Percentiles rank a stretch among this genome's conserved stretches.
phyloP scores from a whole-genome alignment of 2,797 vertebrate genomes.

The Sebastes matsubarae region DNA sequence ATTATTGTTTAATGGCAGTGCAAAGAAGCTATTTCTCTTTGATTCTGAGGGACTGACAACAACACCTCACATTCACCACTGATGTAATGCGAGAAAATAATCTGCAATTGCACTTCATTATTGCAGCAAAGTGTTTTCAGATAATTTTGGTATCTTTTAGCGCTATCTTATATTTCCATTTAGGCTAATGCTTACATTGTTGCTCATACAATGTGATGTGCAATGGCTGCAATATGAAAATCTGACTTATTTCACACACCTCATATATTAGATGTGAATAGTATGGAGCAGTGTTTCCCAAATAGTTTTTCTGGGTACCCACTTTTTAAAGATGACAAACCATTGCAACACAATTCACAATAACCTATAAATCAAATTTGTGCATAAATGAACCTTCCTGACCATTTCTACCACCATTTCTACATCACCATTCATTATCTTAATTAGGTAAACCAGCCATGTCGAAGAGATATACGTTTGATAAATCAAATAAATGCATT shows the following conservation, averaged over 20 bases:
- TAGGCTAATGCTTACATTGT: neutral
- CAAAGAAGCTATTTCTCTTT: neutral
- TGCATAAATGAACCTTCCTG: too few relatives aligned
- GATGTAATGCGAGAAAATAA: neutral
- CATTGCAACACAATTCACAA: too few relatives aligned
- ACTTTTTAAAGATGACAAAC: too few relatives aligned
- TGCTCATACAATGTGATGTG: neutral
- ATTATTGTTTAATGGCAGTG: neutral
- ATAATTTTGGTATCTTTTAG: neutral
- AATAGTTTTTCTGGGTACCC: too few relatives aligned
- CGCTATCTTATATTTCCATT: neutral
- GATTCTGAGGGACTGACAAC: neutral
- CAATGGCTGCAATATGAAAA: neutral
- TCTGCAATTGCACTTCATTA: neutral
- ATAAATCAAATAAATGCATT: neutral
- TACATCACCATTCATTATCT: neutral
- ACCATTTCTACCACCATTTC: too few relatives aligned
- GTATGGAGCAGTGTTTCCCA: neutral
- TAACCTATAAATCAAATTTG: accelerated
- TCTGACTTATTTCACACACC: neutral
- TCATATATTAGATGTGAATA: neutral
- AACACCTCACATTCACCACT: neutral
- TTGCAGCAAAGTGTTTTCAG: neutral
- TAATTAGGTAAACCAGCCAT: neutral
- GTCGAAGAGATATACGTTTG: neutral